Evolutionary conservation across 2,888 invertebrate genomes (phyloP).

Genomic region (Harpalus rubripes): DNA sequence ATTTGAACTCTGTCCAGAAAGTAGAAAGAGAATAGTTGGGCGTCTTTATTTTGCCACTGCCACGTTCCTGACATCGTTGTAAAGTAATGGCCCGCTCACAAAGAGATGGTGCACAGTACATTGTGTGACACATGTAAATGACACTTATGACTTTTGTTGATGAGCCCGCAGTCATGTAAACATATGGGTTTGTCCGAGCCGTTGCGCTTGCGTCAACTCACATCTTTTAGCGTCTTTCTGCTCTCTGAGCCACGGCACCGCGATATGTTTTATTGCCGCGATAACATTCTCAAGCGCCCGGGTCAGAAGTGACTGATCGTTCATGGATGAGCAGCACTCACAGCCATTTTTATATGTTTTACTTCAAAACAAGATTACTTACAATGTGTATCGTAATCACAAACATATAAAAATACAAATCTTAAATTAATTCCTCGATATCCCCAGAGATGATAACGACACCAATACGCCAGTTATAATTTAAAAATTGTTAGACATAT

Average conservation of each 20-base stretch:
- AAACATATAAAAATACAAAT: constrained; percentile 47
- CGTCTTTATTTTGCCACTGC: constrained; percentile 55
- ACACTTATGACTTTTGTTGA: constrained; percentile 66
- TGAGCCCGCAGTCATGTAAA: constrained; percentile 61
- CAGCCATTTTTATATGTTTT: constrained; percentile 61
- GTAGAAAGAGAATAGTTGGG: constrained; percentile 15
- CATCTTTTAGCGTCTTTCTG: constrained; percentile 55
- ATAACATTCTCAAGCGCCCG: constrained; percentile 61
- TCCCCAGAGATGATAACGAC: too few species aligned
- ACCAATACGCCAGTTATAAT: too few species aligned
- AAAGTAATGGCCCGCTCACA: constrained; percentile 63
- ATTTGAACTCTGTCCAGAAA: too few species aligned
- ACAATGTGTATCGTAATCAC: constrained; percentile 38
- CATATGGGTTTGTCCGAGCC: constrained; percentile 61
- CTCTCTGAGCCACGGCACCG: not conserved
- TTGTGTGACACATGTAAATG: constrained; percentile 66
- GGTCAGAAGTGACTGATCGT: constrained; percentile 65
- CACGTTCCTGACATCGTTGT: constrained; percentile 54
- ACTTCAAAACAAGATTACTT: constrained; percentile 62
- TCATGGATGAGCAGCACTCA: constrained; percentile 49
- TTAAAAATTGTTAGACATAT: too few species aligned
- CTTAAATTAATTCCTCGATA: constrained; percentile 32
- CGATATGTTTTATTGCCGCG: constrained; percentile 64
- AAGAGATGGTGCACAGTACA: constrained; percentile 60
- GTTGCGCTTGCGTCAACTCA: constrained; percentile 60